A percentile compares a stretch with the other conserved stretches of the same genome.
Conservation (phyloP, 2,888 invertebrate genomes). For the Rambutsinella grinnellia region DNA sequence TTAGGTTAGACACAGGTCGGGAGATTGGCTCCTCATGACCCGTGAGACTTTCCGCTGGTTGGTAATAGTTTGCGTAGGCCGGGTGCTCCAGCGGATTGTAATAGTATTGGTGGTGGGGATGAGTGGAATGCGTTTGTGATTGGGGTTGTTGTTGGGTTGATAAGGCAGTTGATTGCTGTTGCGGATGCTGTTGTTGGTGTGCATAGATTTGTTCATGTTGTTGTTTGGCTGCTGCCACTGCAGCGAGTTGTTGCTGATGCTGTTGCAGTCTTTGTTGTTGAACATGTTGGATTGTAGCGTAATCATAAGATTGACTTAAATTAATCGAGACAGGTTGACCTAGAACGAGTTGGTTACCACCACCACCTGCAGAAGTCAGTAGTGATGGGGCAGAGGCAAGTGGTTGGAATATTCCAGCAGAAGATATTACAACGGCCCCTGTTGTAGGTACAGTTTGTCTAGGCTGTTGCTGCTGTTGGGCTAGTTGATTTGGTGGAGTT, state of each 20-base stretch:
- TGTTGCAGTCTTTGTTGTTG: slow-evolving; percentile 51
- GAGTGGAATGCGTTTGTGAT: slow-evolving; percentile 28
- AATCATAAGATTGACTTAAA: slow-evolving; percentile 47
- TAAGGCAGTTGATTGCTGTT: neutral
- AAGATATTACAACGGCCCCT: neutral
- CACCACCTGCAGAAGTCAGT: slow-evolving; percentile 22
- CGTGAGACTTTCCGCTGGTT: slow-evolving; percentile 54
- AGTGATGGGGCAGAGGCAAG: slow-evolving; percentile 46
- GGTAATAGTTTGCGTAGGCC: slow-evolving; percentile 56
- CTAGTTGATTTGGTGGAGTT: no score
- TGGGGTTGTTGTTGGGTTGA: slow-evolving; percentile 14
- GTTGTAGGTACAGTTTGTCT: slow-evolving; percentile 1
- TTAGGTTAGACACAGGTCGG: slow-evolving; percentile 64
- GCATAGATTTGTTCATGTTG: slow-evolving; percentile 25
- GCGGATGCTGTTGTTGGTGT: slow-evolving; percentile 22
- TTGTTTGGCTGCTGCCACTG: slow-evolving; percentile 41
- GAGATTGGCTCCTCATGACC: slow-evolving; percentile 65
- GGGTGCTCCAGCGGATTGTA: slow-evolving; percentile 56
- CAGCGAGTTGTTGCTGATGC: slow-evolving; percentile 21
- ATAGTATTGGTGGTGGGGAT: slow-evolving; percentile 51
- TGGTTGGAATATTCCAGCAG: slow-evolving; percentile 28
- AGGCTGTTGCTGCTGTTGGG: no score
- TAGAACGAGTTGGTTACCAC: slow-evolving; percentile 13
- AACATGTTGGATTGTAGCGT: slow-evolving; percentile 56
- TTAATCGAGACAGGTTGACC: slow-evolving; percentile 36